phyloP scores from a whole-genome alignment of 2,113 vertebrate species.

The Thalassoma bifasciatum region DNA sequence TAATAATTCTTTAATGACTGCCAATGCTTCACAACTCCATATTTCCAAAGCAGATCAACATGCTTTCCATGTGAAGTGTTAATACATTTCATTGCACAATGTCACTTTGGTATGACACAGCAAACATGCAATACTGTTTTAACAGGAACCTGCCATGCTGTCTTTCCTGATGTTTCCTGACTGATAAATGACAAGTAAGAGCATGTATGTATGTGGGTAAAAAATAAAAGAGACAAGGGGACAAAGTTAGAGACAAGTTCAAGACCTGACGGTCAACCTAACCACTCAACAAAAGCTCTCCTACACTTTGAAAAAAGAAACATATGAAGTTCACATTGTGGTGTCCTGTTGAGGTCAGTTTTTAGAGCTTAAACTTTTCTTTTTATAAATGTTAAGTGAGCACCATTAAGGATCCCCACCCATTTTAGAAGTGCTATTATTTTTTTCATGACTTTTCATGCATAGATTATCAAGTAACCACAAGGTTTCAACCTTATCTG shows the following conservation, averaged over 20 bases:
- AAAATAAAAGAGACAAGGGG: neutral
- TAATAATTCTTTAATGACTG: too few species aligned
- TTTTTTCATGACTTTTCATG: neutral
- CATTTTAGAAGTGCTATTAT: too few species aligned
- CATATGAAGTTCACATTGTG: neutral
- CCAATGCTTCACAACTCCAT: too few species aligned
- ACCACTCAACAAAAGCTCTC: neutral
- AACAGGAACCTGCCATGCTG: slow-evolving; percentile 67
- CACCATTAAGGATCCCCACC: neutral
- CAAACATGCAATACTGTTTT: slow-evolving; percentile 33
- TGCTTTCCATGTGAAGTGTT: neutral
- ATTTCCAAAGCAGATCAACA: too few species aligned
- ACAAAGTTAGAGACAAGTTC: neutral
- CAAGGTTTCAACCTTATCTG: slow-evolving; percentile 9
- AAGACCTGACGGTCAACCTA: neutral
- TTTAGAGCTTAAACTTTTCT: neutral
- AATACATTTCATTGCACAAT: neutral
- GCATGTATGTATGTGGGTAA: neutral
- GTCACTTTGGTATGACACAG: slow-evolving; percentile 16
- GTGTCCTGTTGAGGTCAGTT: neutral
- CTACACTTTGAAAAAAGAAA: neutral
- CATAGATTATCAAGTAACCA: neutral
- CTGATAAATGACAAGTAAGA: slow-evolving; percentile 68
- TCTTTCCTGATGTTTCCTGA: slow-evolving; percentile 72
- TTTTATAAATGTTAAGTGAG: neutral